phyloP scores from a whole-genome alignment of 2,888 invertebrate genomes.

The Amphipoea oculea region DNA sequence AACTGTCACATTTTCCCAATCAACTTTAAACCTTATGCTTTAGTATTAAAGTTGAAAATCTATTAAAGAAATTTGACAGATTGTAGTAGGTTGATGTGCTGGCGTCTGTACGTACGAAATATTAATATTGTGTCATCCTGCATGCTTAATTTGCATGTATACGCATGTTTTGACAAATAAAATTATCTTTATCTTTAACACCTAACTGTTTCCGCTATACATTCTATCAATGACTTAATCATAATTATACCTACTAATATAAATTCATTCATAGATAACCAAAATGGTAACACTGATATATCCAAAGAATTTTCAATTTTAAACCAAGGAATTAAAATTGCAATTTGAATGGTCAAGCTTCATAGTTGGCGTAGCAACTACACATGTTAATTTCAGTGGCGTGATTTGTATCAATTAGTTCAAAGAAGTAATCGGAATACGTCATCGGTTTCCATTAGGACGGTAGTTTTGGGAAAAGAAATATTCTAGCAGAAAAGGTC shows the following conservation, averaged over 20 bases:
- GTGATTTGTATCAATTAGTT: conserved; percentile 64
- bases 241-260: neutral
- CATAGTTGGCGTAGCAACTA: conserved; percentile 10
- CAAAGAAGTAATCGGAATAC: conserved; percentile 54
- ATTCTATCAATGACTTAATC: conserved; percentile 11
- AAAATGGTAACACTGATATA: neutral
- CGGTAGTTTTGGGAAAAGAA: conserved; percentile 42
- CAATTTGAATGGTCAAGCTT: neutral
- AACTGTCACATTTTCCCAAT: too few species aligned
- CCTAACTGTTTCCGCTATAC: conserved; percentile 17
- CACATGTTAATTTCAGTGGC: conserved; percentile 42
- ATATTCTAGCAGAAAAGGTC: conserved; percentile 56
- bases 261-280: neutral
- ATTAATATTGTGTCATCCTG: too few species aligned
- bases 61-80: too few species aligned
- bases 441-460: conserved; percentile 62
- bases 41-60: too few species aligned
- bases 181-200: neutral
- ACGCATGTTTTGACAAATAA: too few species aligned
- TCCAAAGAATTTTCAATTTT: conserved; percentile 13
- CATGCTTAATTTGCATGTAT: too few species aligned
- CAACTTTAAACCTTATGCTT: too few species aligned
- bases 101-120: too few species aligned
- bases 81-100: too few species aligned
- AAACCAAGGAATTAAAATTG: neutral